Conservation (phyloP, 2,888 invertebrate species). For the Geotrupes spiniger region DNA sequence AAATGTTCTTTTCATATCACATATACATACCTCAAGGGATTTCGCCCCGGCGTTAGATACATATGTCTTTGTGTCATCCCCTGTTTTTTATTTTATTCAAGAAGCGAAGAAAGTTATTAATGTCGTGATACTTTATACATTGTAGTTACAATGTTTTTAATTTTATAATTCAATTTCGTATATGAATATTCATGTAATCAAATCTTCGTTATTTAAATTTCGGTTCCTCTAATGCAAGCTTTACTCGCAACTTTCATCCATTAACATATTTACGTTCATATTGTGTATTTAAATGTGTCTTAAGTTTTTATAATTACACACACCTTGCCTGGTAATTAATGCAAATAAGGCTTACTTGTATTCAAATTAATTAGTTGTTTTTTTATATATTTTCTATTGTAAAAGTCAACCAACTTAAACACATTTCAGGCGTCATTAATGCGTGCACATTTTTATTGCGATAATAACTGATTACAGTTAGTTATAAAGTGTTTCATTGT, state of each 20-base stretch:
- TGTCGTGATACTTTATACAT: no score
- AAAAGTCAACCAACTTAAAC: no score
- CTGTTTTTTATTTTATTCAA: constrained; percentile 8
- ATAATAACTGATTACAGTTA: constrained; percentile 13
- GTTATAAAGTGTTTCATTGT: constrained; percentile 18
- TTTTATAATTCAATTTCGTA: constrained; percentile 20
- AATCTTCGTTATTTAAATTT: constrained; percentile 1
- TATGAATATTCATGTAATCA: constrained; percentile 19
- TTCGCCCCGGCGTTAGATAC: constrained; percentile 28
- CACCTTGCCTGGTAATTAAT: not conserved
- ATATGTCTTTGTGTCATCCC: constrained; percentile 17
- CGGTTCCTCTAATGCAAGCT: not conserved
- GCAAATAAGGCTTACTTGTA: not conserved
- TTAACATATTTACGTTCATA: constrained; percentile 15
- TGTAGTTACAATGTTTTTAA: not conserved
- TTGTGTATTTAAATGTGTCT: constrained; percentile 14
- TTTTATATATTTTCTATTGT: no score
- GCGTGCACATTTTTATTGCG: constrained; percentile 9
- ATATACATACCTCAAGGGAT: constrained; percentile 37
- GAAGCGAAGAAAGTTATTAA: not conserved
- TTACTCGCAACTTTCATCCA: constrained; percentile 1
- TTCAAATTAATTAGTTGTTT: no score
- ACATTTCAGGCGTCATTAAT: no score
- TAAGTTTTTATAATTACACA: not conserved
- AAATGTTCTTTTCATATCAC: constrained; percentile 46